These are phyloP conservation scores for Noctua janthina DNA, from an alignment of 2,888 invertebrate genomes.

Conservation along the genomic window DNA sequence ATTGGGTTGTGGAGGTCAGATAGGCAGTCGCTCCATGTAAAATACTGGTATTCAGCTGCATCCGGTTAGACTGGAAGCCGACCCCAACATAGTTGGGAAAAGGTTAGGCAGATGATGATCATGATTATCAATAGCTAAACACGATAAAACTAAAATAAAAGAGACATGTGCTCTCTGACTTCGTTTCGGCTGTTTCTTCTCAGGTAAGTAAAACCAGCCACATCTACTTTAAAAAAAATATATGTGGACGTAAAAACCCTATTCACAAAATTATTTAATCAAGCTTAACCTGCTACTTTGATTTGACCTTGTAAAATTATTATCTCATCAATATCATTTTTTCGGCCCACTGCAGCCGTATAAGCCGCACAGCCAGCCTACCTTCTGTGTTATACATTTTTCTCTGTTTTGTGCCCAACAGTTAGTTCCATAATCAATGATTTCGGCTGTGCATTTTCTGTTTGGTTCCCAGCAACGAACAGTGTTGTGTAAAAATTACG, in stretches of 20 bases:
- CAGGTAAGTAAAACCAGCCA: too few relatives aligned
- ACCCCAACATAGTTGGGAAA: too few relatives aligned
- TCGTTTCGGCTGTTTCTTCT: background rate
- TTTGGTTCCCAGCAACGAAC: constrained; percentile 44
- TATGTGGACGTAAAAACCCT: too few relatives aligned
- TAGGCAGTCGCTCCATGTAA: too few relatives aligned
- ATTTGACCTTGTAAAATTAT: background rate
- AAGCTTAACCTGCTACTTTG: background rate
- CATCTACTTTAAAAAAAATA: too few relatives aligned
- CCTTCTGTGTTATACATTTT: background rate
- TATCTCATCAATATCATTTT: background rate
- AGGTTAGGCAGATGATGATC: too few relatives aligned
- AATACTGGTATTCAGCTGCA: too few relatives aligned
- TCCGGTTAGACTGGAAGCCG: too few relatives aligned
- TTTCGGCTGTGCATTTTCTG: constrained; percentile 38
- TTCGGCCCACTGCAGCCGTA: background rate
- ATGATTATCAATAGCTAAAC: background rate
- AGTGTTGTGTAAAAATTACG: constrained; percentile 52
- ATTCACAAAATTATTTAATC: too few relatives aligned
- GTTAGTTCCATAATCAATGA: constrained; percentile 1
- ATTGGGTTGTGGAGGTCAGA: too few relatives aligned
- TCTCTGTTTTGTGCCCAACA: background rate
- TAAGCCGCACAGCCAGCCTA: too few relatives aligned
- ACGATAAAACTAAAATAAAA: background rate
- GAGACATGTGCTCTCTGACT: background rate